Evolutionary conservation across 2,888 invertebrate genomes (phyloP), one percentile per base, ranked within the genome.

Genomic region (Empis stercorea): DNA sequence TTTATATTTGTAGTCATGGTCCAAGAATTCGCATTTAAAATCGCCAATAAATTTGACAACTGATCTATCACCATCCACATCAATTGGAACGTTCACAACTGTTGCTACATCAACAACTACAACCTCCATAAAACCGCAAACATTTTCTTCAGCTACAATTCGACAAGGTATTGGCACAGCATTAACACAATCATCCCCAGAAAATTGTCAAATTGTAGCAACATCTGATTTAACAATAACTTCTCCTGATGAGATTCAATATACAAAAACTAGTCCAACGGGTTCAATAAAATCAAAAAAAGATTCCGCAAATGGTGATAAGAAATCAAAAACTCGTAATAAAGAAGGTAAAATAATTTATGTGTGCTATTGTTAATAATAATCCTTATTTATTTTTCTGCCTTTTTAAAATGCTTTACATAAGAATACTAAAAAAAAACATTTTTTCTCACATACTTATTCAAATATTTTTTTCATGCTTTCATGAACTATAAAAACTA

Each of bases 271-370:
- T 14, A 75, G 75, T 66, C 74, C 74, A 46, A 70, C 72, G 51
- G 73, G 74, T 48, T 74, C 75, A 43, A 68, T 71, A 50, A 75
- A 75, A 64, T 71, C 73, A 46, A 71, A 75, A 57, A 74, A 74
- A 65, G 74, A 66, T 48, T 62, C 64, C 13, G 57, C 59, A 41
- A 65, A 65, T 50, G 61, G 58, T 51, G 66, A 68, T 52, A 66
- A 64, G 50, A 67, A 65, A 48, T 59, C 65, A 34, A 67, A 67
- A 56, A 56, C 65, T 20, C 61, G 67, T 45, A 69, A 68, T 53
- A 69, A 69, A 57, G 69, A 69, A 61, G 69, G 68, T 69, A 41
- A n/a, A n/a, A 15, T 38, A 17, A 16, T 40, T 40, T 40, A 20
- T 39, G 3, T 45, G n/a, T n/a, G n/a, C n/a, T n/a, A 48, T 20